Conservation (phyloP, 2,113 vertebrate species). For the Heterocephalus glaber region DNA sequence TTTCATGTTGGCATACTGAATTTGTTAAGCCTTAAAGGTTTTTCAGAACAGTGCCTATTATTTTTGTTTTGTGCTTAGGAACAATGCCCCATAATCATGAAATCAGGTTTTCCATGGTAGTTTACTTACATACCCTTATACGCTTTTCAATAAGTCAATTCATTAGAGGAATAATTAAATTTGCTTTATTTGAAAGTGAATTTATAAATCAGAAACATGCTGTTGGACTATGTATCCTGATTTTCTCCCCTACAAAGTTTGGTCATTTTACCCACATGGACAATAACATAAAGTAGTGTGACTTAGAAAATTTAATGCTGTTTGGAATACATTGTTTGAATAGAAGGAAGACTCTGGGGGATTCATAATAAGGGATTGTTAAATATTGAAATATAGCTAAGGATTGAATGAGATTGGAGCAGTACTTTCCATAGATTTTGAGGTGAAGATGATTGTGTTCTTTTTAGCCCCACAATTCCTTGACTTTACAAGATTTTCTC, state of each 20-base stretch:
- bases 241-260: neutral
- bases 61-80: constrained; percentile 12
- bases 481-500: neutral
- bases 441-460: neutral
- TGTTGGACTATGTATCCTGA: neutral
- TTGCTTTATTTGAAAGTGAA: constrained; percentile 27
- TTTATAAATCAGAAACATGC: constrained; percentile 8
- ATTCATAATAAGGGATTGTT: neutral
- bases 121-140: neutral
- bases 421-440: neutral
- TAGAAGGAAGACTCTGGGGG: neutral
- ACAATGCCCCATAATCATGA: neutral
- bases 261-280: neutral
- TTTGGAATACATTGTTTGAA: neutral
- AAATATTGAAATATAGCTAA: neutral
- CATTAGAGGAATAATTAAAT: constrained; percentile 34
- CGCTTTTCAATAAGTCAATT: neutral
- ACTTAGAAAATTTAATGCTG: neutral
- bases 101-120: neutral
- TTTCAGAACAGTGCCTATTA: neutral
- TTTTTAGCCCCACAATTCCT: neutral
- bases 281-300: neutral
- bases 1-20: neutral
- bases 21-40: neutral
- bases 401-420: neutral